Evolutionary conservation across 23 tunicate genomes (phyloP).

Genomic region (Styela plicata): DNA sequence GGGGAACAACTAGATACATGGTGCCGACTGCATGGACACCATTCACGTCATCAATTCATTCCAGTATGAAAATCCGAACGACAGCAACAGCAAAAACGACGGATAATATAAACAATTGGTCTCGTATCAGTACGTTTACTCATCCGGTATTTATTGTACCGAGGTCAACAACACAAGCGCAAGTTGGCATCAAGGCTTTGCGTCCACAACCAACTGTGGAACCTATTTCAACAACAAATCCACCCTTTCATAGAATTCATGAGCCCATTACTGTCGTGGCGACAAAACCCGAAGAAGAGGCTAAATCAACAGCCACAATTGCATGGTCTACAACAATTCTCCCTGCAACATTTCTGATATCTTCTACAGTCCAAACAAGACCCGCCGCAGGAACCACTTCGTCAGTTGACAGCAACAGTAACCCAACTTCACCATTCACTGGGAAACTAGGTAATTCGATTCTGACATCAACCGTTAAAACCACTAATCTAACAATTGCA

Average conservation of each 20-base stretch:
- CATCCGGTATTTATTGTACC: no score
- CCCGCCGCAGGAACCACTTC: neutral
- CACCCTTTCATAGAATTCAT: neutral
- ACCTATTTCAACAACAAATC: neutral
- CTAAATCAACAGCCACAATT: neutral
- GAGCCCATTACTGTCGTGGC: neutral
- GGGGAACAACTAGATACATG: no score
- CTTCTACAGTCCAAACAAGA: neutral
- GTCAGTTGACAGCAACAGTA: neutral
- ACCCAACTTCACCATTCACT: neutral
- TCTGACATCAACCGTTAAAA: neutral
- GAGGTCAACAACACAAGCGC: neutral
- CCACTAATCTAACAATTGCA: neutral
- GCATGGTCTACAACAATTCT: neutral
- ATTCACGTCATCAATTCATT: no score
- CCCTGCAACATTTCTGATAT: neutral
- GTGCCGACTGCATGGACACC: no score
- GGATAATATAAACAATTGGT: neutral
- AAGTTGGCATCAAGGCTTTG: neutral
- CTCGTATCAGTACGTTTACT: neutral
- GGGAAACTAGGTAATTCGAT: neutral
- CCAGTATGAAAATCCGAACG: neutral
- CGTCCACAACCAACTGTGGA: neutral
- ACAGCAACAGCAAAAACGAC: neutral
- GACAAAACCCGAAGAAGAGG: neutral